Base-by-base conservation (phyloP, 1,140 invertebrate species). In the Drosophila bocki region DNA sequence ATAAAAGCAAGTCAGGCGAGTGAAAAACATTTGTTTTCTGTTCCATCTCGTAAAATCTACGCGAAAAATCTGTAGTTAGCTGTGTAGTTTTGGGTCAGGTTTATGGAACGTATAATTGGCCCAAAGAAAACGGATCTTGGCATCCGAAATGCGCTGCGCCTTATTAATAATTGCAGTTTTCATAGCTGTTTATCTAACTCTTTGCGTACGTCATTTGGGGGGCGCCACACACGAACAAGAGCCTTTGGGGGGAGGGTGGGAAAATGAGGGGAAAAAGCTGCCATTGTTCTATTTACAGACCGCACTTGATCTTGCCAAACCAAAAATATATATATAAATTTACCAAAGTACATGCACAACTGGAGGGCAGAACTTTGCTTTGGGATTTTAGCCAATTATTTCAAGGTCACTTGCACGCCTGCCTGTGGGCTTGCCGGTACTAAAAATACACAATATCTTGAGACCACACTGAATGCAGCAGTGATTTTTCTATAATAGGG, bases 11-110 rank as follows among this genome's bases (percentile, higher is more conserved):
- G 57, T 84, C 68, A 70, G 69, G 51, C 84, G 78, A 78, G 65
- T 45, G 80, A 67, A 81, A 84, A 84, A 90, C 84, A 88, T 88
- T 88, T 88, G 84, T 88, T 88, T 81, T 87, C 53, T 77, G 56
- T 77, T 82, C 84, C 85, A 78, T 88, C 85, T 88, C 84, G 84
- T 88, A 84, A 87, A 88, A 84, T 90, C 71, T 80, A 78, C 80
- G 84, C 69, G 69, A 71, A 88, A 33, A 69, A 60, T 51, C 47
- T 68, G 47, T 61, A 59, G 57, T 42, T 51, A 51, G 64, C 17
- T 48, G 45, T 76, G 47, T 48, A 61, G 53, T 67, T 71, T 80
- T 67, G 77, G 80, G 69, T 72, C 64, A 87, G 72, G 61, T 87
- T 88, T 88, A 88, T 88, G 83, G 74, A 60, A 83, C 83, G 84